A percentile compares a stretch with the other conserved stretches of the same genome.
Evolutionary conservation across 1,140 invertebrate species (phyloP).

Genomic region (Leptestheria dahalacensis): DNA sequence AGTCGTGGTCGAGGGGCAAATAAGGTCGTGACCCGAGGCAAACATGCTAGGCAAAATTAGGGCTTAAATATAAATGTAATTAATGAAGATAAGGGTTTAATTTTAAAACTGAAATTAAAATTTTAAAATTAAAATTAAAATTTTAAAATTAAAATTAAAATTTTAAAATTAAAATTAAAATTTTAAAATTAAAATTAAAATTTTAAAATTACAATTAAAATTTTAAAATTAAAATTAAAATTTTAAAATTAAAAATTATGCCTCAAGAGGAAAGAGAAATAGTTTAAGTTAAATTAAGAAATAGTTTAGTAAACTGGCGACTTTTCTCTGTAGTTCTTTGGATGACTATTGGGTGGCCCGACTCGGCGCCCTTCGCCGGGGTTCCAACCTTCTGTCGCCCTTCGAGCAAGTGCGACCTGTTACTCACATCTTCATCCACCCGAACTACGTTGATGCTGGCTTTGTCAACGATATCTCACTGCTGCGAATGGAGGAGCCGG

Average conservation of each 20-base stretch:
- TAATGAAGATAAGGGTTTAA: too few relatives aligned
- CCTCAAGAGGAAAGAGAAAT: too few relatives aligned
- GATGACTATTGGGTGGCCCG: slow-evolving; percentile 64
- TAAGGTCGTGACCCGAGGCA: too few relatives aligned
- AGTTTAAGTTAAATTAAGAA: not conserved
- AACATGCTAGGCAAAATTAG: too few relatives aligned
- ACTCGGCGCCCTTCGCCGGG: slow-evolving; percentile 51
- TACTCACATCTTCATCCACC: slow-evolving; percentile 51
- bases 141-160: too few relatives aligned
- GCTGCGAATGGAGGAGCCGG: slow-evolving; percentile 41
- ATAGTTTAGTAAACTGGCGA: not conserved
- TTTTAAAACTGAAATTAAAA: too few relatives aligned
- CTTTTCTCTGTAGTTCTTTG: slow-evolving; percentile 39
- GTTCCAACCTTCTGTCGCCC: slow-evolving; percentile 51
- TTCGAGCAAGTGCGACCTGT: slow-evolving; percentile 46
- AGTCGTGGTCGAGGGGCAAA: too few relatives aligned
- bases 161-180: not conserved
- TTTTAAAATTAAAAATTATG: not conserved
- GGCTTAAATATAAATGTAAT: too few relatives aligned
- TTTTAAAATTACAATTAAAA: not conserved
- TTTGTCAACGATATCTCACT: slow-evolving; percentile 68
- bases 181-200: not conserved
- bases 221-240: not conserved
- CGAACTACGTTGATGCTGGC: slow-evolving; percentile 54
- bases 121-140: too few relatives aligned